Evolutionary conservation across 2,888 invertebrate genomes (phyloP).

Genomic region (Eristalis arbustorum): DNA sequence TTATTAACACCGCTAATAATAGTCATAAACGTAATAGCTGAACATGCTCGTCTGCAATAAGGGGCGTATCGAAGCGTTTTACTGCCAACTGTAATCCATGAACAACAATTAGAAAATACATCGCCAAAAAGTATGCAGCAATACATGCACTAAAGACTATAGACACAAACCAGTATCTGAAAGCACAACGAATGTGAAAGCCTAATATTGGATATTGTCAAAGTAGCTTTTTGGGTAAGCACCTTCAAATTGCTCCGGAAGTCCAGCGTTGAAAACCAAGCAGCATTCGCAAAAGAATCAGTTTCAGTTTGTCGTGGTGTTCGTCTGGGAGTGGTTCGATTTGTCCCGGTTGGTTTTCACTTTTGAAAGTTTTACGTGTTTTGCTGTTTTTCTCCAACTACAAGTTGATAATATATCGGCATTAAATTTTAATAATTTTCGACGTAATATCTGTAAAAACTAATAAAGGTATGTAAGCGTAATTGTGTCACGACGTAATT

Average conservation of each 20-base stretch:
- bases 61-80: too few relatives aligned
- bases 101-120: neutral
- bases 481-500: neutral
- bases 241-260: neutral
- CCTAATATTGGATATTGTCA: neutral
- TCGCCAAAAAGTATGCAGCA: neutral
- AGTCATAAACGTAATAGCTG: too few relatives aligned
- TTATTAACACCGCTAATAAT: too few relatives aligned
- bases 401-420: constrained; percentile 49
- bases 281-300: constrained; percentile 3
- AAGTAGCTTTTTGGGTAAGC: neutral
- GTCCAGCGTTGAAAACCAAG: neutral
- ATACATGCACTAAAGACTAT: neutral
- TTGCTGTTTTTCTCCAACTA: constrained; percentile 30
- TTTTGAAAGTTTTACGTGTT: constrained; percentile 9
- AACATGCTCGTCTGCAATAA: too few relatives aligned
- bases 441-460: constrained; percentile 29
- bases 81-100: too few relatives aligned
- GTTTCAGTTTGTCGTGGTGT: constrained; percentile 51
- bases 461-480: constrained; percentile 44
- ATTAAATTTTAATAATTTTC: constrained; percentile 13
- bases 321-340: constrained; percentile 57
- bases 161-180: neutral
- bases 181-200: neutral
- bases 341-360: neutral